Percentiles rank a stretch among this genome's conserved stretches.
These are phyloP conservation scores for Cairina moschata DNA, from an alignment of 2,113 vertebrate species.

Conservation along the genomic window DNA sequence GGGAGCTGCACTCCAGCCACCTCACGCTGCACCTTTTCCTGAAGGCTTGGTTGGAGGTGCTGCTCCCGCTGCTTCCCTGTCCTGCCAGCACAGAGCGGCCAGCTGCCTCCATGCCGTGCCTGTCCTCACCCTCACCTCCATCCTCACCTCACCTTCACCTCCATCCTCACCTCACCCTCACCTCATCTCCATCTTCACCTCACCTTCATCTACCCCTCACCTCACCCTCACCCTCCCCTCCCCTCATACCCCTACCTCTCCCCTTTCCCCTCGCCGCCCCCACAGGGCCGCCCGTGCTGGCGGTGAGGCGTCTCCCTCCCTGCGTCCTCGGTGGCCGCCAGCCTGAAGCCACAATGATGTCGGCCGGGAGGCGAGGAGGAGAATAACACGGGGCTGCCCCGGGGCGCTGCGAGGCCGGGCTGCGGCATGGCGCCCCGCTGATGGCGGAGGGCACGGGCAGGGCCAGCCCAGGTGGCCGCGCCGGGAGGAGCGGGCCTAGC, in stretches of 20 bases:
- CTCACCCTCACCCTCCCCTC: background rate
- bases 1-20: background rate
- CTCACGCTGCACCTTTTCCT: fast-evolving
- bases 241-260: background rate
- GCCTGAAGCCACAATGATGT: background rate
- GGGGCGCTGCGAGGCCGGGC: slow-evolving; percentile 48
- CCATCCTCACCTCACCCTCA: background rate
- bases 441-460: slow-evolving; percentile 2
- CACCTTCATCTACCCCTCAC: background rate
- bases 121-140: background rate
- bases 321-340: background rate
- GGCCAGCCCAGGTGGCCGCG: background rate
- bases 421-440: slow-evolving; percentile 32
- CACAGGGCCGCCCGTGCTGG: background rate
- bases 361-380: background rate
- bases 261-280: background rate
- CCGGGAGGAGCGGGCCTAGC: background rate
- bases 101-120: background rate
- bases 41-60: background rate
- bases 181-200: too few species aligned
- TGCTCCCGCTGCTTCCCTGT: background rate
- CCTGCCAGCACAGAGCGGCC: too few species aligned
- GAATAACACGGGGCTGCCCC: slow-evolving; percentile 43
- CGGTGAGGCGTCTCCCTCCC: background rate
- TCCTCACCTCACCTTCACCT: background rate